Evolutionary conservation across 2,113 vertebrate species (phyloP), one percentile per base, ranked within the genome.

Genomic region (Hippolais icterina): DNA sequence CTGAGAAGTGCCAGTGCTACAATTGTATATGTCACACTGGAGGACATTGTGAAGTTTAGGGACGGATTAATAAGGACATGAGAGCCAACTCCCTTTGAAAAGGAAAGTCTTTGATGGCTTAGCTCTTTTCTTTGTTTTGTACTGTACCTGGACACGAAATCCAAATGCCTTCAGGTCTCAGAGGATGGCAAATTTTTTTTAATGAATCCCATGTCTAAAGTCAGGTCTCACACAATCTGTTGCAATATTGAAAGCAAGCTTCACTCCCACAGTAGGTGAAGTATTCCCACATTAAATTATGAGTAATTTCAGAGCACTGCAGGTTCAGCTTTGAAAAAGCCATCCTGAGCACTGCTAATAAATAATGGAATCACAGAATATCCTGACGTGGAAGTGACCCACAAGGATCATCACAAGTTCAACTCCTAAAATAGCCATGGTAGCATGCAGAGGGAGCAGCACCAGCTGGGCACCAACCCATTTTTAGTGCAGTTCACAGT

Each of bases 151-250:
- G 42, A 59, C 39, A 75, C 0, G 2, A 93, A 90, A 83, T 52
- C 33, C 22, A 64, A 78, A 54, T 11, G 8, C 9, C 21, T 75
- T 66, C 60, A 75, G 13, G 17, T 74, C 54, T 66, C 50, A 35
- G 19, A 29, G 12, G 20, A 93, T 8, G 0, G 1, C 12, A 59
- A 75, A 68, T 10, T 71, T 7, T 1, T 59, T 4, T 23, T 22
- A 23, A 23, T 12, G 20, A 78, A 66, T 47, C 33, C 37, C 33
- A 3, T 1, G 2, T 41, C 37, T 27, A 35, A 54, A 90, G 29
- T 20, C 15, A 64, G 15, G n/a, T 81, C 44, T 65, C 25, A 25
- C 24, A 15, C 11, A 66, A 19, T 3, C 41, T 75, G 19, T 9
- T 79, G 29, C 53, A 72, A 47, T 31, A 69, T 0, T 11, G 53